Conservation (phyloP, 2,113 vertebrate species). For the Eleginops maclovinus region DNA sequence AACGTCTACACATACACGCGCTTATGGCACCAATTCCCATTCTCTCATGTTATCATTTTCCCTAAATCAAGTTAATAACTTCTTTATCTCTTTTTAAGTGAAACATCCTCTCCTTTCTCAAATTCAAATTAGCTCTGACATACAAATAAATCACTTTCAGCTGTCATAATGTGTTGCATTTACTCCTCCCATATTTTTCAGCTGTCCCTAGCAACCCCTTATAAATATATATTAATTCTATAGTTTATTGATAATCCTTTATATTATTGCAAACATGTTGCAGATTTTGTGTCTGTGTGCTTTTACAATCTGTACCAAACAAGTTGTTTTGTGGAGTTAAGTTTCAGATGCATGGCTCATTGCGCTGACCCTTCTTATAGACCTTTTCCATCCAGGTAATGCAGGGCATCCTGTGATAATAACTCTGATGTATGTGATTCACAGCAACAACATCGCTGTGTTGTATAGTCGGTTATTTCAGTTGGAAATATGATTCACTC, state of each 20-base stretch:
- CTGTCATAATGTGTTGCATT: background rate
- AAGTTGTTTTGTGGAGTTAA: background rate
- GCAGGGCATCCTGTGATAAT: background rate
- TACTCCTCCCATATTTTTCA: background rate
- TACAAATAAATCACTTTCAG: background rate
- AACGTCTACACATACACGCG: background rate
- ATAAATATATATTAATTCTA: background rate
- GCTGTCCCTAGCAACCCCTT: background rate
- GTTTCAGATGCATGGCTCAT: slow-evolving; percentile 10
- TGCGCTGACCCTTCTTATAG: background rate
- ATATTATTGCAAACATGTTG: background rate
- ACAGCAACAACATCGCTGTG: slow-evolving; percentile 1
- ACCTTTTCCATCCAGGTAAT: background rate
- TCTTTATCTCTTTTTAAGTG: background rate
- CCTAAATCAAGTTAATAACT: slow-evolving; percentile 18
- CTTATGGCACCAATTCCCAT: slow-evolving; percentile 6
- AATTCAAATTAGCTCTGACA: slow-evolving; percentile 9
- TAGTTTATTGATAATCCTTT: background rate
- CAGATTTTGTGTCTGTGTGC: background rate
- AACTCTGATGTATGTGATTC: slow-evolving; percentile 12
- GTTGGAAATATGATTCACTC: slow-evolving; percentile 7
- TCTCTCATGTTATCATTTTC: slow-evolving; percentile 18
- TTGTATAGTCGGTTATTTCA: slow-evolving; percentile 33
- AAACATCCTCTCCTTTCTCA: slow-evolving; percentile 1
- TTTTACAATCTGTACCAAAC: background rate